phyloP scores from a whole-genome alignment of 2,888 invertebrate species.

The Disparrhopalites patrizii region DNA sequence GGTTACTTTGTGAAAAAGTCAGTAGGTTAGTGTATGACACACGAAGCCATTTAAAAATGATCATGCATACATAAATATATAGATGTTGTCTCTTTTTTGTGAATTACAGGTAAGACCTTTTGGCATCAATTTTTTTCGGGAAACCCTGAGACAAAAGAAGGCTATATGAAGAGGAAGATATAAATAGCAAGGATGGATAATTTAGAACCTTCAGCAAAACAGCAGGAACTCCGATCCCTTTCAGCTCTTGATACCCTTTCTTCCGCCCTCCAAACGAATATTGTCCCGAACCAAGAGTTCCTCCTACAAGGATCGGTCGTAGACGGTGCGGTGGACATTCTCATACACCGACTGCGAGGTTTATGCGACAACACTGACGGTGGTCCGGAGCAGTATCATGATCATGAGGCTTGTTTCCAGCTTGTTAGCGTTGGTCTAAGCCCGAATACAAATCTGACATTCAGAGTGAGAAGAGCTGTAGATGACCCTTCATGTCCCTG shows the following conservation, averaged over 20 bases:
- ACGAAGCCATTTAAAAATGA: too few relatives aligned
- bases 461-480: slow-evolving; percentile 78
- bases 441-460: slow-evolving; percentile 60
- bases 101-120: too few relatives aligned
- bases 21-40: too few relatives aligned
- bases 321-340: slow-evolving; percentile 83
- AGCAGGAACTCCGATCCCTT: slow-evolving; percentile 43
- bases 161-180: not conserved
- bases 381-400: slow-evolving; percentile 85
- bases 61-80: too few relatives aligned
- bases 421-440: slow-evolving; percentile 18
- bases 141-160: not conserved
- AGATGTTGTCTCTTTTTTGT: too few relatives aligned
- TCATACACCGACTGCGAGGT: slow-evolving; percentile 82
- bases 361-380: slow-evolving; percentile 89
- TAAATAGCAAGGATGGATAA: slow-evolving; percentile 10
- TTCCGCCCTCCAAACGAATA: slow-evolving; percentile 75
- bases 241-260: slow-evolving; percentile 71
- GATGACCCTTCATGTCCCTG: slow-evolving; percentile 79
- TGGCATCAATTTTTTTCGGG: too few relatives aligned
- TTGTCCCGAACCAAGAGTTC: slow-evolving; percentile 88
- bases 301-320: slow-evolving; percentile 88
- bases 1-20: too few relatives aligned
- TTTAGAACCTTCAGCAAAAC: slow-evolving; percentile 42
- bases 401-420: slow-evolving; percentile 52